Evolutionary conservation across 1,140 invertebrate species (phyloP).

Genomic region (Ericerus pela): DNA sequence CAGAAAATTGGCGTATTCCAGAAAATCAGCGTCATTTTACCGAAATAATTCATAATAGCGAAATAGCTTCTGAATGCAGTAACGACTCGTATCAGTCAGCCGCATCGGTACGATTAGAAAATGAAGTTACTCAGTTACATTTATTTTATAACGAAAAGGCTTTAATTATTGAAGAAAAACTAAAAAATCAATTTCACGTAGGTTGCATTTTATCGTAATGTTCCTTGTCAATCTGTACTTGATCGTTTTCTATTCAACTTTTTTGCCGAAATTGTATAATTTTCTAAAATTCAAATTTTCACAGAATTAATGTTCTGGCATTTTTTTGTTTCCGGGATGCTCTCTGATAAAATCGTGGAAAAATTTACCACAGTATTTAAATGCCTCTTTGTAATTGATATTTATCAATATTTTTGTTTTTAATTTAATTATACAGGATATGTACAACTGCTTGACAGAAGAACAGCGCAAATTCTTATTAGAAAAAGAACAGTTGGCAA

Average conservation of each 20-base stretch:
- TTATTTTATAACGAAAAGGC: conserved; percentile 11
- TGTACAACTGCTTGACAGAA: conserved; percentile 2
- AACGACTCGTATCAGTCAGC: conserved; percentile 2
- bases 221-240: background rate
- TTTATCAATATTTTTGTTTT: too few species aligned
- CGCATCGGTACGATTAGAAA: conserved; percentile 8
- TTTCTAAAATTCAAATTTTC: too few species aligned
- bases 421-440: background rate
- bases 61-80: background rate
- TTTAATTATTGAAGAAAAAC: conserved; percentile 8
- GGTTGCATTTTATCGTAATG: background rate
- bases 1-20: background rate
- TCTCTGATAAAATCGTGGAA: too few species aligned
- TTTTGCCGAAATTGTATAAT: too few species aligned
- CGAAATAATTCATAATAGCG: background rate
- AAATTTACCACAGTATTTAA: too few species aligned
- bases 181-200: conserved; percentile 8
- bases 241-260: too few species aligned
- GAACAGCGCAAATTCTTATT: background rate
- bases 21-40: background rate
- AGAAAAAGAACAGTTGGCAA: background rate
- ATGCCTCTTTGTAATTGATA: too few species aligned
- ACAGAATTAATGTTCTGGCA: too few species aligned
- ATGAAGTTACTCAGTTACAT: conserved; percentile 8
- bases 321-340: too few species aligned